Evolutionary conservation across 2,888 invertebrate species (phyloP).

Genomic region (Cartodere bifasciata): DNA sequence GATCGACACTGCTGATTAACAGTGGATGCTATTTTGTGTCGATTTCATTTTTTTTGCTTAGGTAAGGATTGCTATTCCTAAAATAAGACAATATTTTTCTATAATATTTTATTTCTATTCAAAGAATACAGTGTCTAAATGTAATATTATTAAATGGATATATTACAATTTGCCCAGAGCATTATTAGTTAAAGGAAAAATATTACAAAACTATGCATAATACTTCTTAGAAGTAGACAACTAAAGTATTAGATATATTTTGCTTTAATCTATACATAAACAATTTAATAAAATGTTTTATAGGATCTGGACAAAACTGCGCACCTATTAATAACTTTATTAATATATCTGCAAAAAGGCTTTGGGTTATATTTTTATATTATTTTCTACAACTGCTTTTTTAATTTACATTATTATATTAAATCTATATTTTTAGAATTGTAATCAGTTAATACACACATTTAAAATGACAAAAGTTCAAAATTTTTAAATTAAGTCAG

Average conservation of each 20-base stretch:
- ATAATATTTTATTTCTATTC: slow-evolving; percentile 35
- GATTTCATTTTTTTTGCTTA: too few relatives aligned
- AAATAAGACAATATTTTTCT: too few relatives aligned
- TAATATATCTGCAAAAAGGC: slow-evolving; percentile 36
- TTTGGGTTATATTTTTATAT: slow-evolving; percentile 31
- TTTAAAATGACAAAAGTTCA: slow-evolving; percentile 33
- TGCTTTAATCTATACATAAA: slow-evolving; percentile 6
- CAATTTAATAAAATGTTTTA: slow-evolving; percentile 4
- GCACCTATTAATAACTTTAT: slow-evolving; percentile 22
- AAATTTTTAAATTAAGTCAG: slow-evolving; percentile 16
- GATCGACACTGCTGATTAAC: too few relatives aligned
- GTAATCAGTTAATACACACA: slow-evolving; percentile 28
- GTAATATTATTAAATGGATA: slow-evolving; percentile 35
- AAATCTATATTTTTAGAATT: slow-evolving; percentile 34
- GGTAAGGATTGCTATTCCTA: too few relatives aligned
- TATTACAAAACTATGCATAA: slow-evolving; percentile 23
- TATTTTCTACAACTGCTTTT: slow-evolving; percentile 30
- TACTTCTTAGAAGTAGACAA: slow-evolving; percentile 34
- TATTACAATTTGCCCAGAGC: slow-evolving; percentile 31
- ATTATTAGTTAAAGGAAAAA: slow-evolving; percentile 15
- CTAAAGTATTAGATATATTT: slow-evolving; percentile 18
- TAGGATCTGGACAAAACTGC: slow-evolving; percentile 30
- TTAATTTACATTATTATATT: slow-evolving; percentile 21
- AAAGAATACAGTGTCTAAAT: slow-evolving; percentile 39
- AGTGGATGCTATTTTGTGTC: too few relatives aligned